Evolutionary conservation across 2,113 vertebrate genomes (phyloP).

Genomic region (Nerophis lumbriciformis): DNA sequence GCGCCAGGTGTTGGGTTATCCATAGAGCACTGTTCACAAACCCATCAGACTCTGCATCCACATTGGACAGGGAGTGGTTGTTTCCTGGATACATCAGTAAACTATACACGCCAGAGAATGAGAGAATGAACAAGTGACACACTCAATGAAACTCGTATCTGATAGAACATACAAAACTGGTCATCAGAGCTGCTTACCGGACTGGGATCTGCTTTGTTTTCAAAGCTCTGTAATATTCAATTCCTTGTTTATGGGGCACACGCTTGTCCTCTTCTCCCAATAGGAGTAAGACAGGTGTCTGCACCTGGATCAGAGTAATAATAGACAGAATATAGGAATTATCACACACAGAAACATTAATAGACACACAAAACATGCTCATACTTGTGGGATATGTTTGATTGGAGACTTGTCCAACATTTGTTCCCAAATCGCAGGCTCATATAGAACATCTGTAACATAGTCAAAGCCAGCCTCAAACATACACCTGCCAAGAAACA

Average conservation of each 20-base stretch:
- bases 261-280: conserved; percentile 87
- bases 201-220: conserved; percentile 78
- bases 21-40: conserved; percentile 90
- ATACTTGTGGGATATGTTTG: conserved; percentile 72
- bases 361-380: background rate
- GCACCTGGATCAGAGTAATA: conserved; percentile 70
- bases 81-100: conserved; percentile 88
- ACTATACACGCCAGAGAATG: conserved; percentile 58
- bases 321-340: background rate
- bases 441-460: conserved; percentile 62
- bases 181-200: conserved; percentile 72
- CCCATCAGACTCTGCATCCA: conserved; percentile 88
- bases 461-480: conserved; percentile 80
- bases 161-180: background rate
- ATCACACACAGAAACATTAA: background rate
- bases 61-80: conserved; percentile 81
- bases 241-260: conserved; percentile 86
- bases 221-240: conserved; percentile 90
- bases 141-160: background rate
- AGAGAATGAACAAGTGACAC: background rate
- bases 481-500: conserved; percentile 76
- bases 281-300: conserved; percentile 81
- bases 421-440: conserved; percentile 72
- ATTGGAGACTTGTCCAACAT: conserved; percentile 90
- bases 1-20: conserved; percentile 77